A percentile compares a stretch with the other conserved stretches of the same genome.
Evolutionary conservation across 1,140 invertebrate species (phyloP).

Genomic region (Panagrolaimus sp.): DNA sequence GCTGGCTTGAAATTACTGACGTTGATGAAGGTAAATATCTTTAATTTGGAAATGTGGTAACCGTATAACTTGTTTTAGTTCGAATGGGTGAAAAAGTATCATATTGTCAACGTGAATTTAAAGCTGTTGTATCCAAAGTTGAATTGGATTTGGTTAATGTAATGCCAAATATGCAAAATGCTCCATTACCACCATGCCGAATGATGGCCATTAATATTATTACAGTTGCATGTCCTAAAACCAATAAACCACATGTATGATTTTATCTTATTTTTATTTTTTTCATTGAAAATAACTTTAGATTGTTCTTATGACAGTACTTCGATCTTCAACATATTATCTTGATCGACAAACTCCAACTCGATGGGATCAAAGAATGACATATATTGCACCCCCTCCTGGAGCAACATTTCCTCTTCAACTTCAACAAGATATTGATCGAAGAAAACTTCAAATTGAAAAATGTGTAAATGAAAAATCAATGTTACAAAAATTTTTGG

Average conservation of each 20-base stretch:
- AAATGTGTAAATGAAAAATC: constrained; percentile 19
- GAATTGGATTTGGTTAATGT: constrained; percentile 18
- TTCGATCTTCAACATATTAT: neutral
- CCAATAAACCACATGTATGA: constrained; percentile 27
- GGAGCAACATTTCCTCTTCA: neutral
- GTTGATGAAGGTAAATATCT: constrained; percentile 57
- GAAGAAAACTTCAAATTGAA: neutral
- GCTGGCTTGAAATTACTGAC: constrained; percentile 82
- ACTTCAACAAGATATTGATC: neutral
- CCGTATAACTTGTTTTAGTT: neutral
- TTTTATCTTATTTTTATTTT: too few relatives aligned
- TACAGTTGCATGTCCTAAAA: constrained; percentile 19
- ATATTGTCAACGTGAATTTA: constrained; percentile 38
- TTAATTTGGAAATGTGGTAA: too few relatives aligned
- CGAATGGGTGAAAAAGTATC: constrained; percentile 14
- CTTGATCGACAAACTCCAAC: neutral
- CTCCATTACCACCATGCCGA: constrained; percentile 19
- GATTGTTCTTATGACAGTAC: constrained; percentile 44
- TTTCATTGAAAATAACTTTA: too few relatives aligned
- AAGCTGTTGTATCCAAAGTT: constrained; percentile 30
- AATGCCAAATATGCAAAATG: neutral
- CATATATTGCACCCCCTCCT: neutral
- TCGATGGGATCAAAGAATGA: neutral
- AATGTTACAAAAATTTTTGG: constrained; percentile 16
- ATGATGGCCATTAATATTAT: constrained; percentile 29